Conservation (phyloP, 2,797 vertebrate genomes). For the Discoglossus pictus region DNA sequence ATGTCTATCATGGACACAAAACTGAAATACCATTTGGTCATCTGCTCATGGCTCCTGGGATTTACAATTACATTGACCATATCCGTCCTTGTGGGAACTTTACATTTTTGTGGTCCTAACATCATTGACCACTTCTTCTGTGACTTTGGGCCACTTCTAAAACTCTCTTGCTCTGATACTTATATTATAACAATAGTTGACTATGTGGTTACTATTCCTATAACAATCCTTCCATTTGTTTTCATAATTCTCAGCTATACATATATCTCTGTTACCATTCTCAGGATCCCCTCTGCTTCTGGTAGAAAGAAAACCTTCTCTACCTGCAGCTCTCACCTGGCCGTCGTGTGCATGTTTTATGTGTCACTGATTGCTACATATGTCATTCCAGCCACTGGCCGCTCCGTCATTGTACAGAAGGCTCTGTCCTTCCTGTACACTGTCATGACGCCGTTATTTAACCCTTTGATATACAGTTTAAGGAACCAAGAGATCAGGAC, state of each 20-base stretch:
- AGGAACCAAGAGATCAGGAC: slow-evolving; percentile 53
- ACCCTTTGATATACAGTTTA: slow-evolving; percentile 53
- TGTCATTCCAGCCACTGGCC: slow-evolving; percentile 37
- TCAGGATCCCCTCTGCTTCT: slow-evolving; percentile 33
- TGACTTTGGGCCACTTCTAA: slow-evolving; percentile 57
- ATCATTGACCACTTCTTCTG: slow-evolving; percentile 60
- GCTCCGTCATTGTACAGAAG: slow-evolving; percentile 35
- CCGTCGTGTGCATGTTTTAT: slow-evolving; percentile 49
- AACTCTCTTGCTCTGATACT: slow-evolving; percentile 55
- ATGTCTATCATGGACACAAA: slow-evolving; percentile 50
- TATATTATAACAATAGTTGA: slow-evolving; percentile 51
- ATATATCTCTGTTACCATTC: slow-evolving; percentile 41
- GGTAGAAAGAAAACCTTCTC: slow-evolving; percentile 51
- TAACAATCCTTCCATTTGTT: background rate
- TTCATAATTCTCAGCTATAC: slow-evolving; percentile 25
- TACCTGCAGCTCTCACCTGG: slow-evolving; percentile 50
- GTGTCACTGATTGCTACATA: slow-evolving; percentile 47
- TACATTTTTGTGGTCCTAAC: slow-evolving; percentile 61
- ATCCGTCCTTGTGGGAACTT: slow-evolving; percentile 34
- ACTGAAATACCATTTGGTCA: slow-evolving; percentile 30
- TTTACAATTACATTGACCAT: slow-evolving; percentile 54
- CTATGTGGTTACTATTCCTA: slow-evolving; percentile 18
- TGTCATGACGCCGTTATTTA: slow-evolving; percentile 47
- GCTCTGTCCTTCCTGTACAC: slow-evolving; percentile 53
- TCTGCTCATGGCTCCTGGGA: slow-evolving; percentile 54